Evolutionary conservation across 2,888 invertebrate genomes (phyloP).

Genomic region (Sialis fuliginosa): DNA sequence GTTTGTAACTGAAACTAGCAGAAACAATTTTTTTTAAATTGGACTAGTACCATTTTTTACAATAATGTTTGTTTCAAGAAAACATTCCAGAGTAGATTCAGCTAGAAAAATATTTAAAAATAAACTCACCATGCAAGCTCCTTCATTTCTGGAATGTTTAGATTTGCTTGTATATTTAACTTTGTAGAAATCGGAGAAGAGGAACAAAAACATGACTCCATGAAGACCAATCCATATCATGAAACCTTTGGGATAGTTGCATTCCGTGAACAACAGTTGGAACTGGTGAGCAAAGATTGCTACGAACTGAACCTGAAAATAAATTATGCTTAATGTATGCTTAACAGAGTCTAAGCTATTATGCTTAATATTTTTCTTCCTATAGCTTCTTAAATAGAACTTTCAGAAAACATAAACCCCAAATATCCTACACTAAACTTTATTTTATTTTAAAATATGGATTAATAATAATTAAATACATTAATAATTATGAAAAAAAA

Average conservation of each 20-base stretch:
- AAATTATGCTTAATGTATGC: not conserved
- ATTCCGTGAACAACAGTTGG: conserved; percentile 76
- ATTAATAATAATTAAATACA: too few species aligned
- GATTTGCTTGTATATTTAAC: conserved; percentile 38
- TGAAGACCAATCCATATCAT: conserved; percentile 91
- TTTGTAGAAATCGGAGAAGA: conserved; percentile 92
- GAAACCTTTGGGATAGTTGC: conserved; percentile 79
- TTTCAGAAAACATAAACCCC: too few species aligned
- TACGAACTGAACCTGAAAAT: conserved; percentile 72
- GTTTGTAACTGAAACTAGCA: too few species aligned
- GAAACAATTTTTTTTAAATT: too few species aligned
- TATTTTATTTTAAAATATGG: too few species aligned
- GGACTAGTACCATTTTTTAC: too few species aligned
- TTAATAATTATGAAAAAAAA: too few species aligned
- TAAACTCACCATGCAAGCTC: conserved; percentile 53
- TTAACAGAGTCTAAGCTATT: too few species aligned
- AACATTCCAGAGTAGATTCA: not conserved
- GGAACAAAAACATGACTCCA: conserved; percentile 81
- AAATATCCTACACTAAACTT: too few species aligned
- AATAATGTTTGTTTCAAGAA: not conserved
- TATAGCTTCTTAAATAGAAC: too few species aligned
- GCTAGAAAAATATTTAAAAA: not conserved
- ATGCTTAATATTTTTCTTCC: too few species aligned
- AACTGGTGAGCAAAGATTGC: conserved; percentile 82
- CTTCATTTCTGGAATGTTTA: conserved; percentile 21